phyloP scores from a whole-genome alignment of 2,113 vertebrate species.

The Acinonyx jubatus region DNA sequence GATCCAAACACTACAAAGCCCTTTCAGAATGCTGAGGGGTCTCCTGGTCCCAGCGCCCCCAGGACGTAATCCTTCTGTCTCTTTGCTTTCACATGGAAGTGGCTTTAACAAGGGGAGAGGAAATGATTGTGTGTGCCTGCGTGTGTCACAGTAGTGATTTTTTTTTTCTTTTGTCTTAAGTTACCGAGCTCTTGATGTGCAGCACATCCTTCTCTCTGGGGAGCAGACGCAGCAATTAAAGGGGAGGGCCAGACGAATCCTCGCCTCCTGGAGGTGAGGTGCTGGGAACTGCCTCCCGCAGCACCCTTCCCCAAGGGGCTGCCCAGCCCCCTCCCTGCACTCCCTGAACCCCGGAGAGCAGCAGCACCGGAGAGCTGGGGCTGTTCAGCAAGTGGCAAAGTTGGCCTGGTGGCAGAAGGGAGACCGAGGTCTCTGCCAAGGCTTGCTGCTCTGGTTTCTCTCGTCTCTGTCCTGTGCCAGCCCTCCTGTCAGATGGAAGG shows the following conservation, averaged over 20 bases:
- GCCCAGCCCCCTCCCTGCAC: background rate
- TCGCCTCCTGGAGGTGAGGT: background rate
- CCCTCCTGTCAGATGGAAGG: slow-evolving; percentile 52
- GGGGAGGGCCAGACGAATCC: background rate
- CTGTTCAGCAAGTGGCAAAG: background rate
- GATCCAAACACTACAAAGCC: slow-evolving; percentile 59
- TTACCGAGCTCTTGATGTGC: background rate
- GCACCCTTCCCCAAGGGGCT: background rate
- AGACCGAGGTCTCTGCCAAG: slow-evolving; percentile 44
- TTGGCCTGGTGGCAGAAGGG: slow-evolving; percentile 45
- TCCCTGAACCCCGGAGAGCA: background rate
- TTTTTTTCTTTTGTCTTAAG: slow-evolving; percentile 54
- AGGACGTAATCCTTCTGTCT: background rate
- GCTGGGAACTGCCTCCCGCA: background rate
- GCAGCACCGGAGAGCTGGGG: background rate
- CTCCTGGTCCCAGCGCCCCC: background rate
- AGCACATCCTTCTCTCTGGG: background rate
- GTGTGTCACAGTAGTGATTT: background rate
- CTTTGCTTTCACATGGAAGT: slow-evolving; percentile 15
- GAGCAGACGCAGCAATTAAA: background rate
- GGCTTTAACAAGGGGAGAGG: slow-evolving; percentile 45
- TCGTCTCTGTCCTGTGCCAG: slow-evolving; percentile 48
- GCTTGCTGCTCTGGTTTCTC: slow-evolving; percentile 50
- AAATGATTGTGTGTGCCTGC: background rate
- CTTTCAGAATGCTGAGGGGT: slow-evolving; percentile 28